Conservation (phyloP, 2,797 vertebrate species). For the Babyrousa celebensis region DNA sequence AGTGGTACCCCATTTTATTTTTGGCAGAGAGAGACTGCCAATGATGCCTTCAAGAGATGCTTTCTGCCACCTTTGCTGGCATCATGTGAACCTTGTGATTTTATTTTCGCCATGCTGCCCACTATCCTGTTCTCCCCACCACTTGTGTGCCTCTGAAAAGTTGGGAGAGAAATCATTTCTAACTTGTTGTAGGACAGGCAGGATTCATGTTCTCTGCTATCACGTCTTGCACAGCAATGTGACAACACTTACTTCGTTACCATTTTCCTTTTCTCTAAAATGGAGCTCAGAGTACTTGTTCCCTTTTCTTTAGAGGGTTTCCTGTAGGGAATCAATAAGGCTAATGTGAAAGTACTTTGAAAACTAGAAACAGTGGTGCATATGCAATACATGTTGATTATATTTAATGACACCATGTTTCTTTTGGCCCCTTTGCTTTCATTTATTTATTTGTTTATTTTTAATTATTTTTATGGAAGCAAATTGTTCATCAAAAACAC, state of each 20-base stretch:
- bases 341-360: neutral
- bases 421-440: neutral
- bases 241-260: constrained; percentile 44
- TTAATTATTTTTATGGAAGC: constrained; percentile 86
- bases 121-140: neutral
- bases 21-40: neutral
- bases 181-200: neutral
- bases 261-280: constrained; percentile 36
- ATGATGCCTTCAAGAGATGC: neutral
- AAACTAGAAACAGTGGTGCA: neutral
- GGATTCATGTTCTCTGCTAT: neutral
- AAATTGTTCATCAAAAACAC: constrained; percentile 89
- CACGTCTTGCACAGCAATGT: neutral
- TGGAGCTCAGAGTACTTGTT: neutral
- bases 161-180: neutral
- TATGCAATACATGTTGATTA: neutral
- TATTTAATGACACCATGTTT: neutral
- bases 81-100: neutral
- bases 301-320: constrained; percentile 47
- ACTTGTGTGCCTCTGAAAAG: neutral
- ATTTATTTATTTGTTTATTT: neutral
- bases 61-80: neutral
- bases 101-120: neutral
- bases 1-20: neutral
- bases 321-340: neutral